A percentile compares a stretch with the other conserved stretches of the same genome.
Evolutionary conservation across 2,888 invertebrate species (phyloP).

Genomic region (Rhabditophanes sp.): DNA sequence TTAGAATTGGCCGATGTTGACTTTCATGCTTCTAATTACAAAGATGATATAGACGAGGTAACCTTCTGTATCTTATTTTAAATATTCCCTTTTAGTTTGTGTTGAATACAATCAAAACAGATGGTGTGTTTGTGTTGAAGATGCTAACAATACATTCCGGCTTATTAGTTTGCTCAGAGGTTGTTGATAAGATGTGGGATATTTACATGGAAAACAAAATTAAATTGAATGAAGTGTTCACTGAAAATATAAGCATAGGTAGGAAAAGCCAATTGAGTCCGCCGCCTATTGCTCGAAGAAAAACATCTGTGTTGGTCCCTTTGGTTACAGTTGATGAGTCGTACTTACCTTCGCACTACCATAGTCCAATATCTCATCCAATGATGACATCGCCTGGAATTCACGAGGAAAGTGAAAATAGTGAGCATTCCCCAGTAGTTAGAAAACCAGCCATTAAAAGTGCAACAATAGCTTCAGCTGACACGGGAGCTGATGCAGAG

Average conservation of each 20-base stretch:
- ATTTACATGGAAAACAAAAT: conserved; percentile 12
- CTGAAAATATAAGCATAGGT: neutral
- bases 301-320: conserved; percentile 33
- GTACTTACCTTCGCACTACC: too few species aligned
- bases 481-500: too few species aligned
- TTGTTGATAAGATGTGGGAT: conserved; percentile 42
- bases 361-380: too few species aligned
- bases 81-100: conserved; percentile 19
- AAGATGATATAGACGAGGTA: conserved; percentile 24
- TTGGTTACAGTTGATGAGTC: conserved; percentile 30
- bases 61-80: conserved; percentile 14
- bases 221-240: conserved; percentile 4
- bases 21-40: conserved; percentile 20
- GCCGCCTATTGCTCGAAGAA: too few species aligned
- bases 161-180: conserved; percentile 21
- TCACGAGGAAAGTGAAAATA: too few species aligned
- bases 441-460: too few species aligned
- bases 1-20: conserved; percentile 40
- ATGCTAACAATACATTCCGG: conserved; percentile 43
- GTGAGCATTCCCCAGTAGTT: too few species aligned
- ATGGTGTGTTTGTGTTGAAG: conserved; percentile 40
- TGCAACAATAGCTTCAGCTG: too few species aligned
- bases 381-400: too few species aligned
- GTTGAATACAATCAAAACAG: conserved; percentile 37
- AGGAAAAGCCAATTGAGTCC: too few species aligned